Evolutionary conservation across 2,888 invertebrate species (phyloP).

Genomic region (Rhyacophila evoluta): DNA sequence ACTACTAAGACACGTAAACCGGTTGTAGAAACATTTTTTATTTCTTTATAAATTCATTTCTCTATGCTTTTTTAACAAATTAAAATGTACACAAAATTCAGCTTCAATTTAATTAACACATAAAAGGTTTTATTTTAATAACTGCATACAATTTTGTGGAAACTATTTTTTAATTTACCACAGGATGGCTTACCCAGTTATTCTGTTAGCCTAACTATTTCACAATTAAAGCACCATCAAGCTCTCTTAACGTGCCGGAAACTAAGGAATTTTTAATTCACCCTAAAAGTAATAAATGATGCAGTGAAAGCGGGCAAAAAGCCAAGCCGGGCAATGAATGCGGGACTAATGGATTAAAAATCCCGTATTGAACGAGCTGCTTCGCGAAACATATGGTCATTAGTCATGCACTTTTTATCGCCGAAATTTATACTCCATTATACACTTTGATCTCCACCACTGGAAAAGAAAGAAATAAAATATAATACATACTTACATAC

Average conservation of each 20-base stretch:
- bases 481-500: no score
- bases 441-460: neutral
- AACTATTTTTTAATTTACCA: neutral
- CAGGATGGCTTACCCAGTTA: neutral
- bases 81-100: no score
- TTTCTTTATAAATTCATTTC: no score
- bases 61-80: no score
- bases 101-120: no score
- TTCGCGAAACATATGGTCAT: conserved; percentile 27
- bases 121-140: no score
- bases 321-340: conserved; percentile 44
- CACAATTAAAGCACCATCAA: neutral
- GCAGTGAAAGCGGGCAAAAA: conserved; percentile 28
- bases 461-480: neutral
- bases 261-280: conserved; percentile 15
- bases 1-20: no score
- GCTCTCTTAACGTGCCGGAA: neutral
- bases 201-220: neutral
- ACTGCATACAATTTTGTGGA: no score
- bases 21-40: no score
- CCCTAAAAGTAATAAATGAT: conserved; percentile 23
- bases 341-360: conserved; percentile 45
- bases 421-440: neutral
- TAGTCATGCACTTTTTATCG: conserved; percentile 38
- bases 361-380: conserved; percentile 32